A percentile compares a stretch with the other conserved stretches of the same genome.
phyloP scores from a whole-genome alignment of 2,888 invertebrate species.

The Tenodera sinensis region DNA sequence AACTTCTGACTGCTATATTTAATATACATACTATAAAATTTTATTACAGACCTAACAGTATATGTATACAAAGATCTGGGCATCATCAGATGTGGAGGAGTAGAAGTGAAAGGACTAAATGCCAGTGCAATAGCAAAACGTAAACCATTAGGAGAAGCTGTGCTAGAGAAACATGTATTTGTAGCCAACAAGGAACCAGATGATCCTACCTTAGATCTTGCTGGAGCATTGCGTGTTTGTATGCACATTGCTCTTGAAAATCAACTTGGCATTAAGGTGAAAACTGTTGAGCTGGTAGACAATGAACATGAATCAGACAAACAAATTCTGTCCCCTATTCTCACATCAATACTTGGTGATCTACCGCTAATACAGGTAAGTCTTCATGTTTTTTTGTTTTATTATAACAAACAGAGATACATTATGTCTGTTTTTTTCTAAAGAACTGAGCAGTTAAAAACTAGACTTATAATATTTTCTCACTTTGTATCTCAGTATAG shows the following conservation, averaged over 20 bases:
- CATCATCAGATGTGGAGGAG: slow-evolving; percentile 63
- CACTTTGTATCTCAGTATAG: too few species aligned
- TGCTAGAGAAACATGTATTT: slow-evolving; percentile 72
- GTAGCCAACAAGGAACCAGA: slow-evolving; percentile 54
- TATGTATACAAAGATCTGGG: slow-evolving; percentile 52
- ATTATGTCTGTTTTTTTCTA: too few species aligned
- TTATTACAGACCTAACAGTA: slow-evolving; percentile 40
- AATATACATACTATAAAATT: neutral
- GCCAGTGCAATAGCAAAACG: slow-evolving; percentile 70
- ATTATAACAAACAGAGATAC: too few species aligned
- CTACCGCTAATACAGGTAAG: slow-evolving; percentile 39
- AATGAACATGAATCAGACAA: slow-evolving; percentile 50
- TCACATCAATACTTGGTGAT: slow-evolving; percentile 45
- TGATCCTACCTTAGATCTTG: slow-evolving; percentile 34
- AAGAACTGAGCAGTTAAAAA: too few species aligned
- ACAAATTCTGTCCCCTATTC: slow-evolving; percentile 30
- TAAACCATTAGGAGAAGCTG: slow-evolving; percentile 66
- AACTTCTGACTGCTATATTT: too few species aligned
- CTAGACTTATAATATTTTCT: too few species aligned
- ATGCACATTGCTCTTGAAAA: slow-evolving; percentile 75
- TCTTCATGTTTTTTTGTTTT: too few species aligned
- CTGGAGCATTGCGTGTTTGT: slow-evolving; percentile 56
- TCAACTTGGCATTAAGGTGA: slow-evolving; percentile 57
- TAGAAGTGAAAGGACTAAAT: slow-evolving; percentile 72
- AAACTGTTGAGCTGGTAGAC: slow-evolving; percentile 53